These are phyloP conservation scores for Pseudopipra pipra DNA, from an alignment of 2,113 vertebrate genomes.

Conservation along the genomic window DNA sequence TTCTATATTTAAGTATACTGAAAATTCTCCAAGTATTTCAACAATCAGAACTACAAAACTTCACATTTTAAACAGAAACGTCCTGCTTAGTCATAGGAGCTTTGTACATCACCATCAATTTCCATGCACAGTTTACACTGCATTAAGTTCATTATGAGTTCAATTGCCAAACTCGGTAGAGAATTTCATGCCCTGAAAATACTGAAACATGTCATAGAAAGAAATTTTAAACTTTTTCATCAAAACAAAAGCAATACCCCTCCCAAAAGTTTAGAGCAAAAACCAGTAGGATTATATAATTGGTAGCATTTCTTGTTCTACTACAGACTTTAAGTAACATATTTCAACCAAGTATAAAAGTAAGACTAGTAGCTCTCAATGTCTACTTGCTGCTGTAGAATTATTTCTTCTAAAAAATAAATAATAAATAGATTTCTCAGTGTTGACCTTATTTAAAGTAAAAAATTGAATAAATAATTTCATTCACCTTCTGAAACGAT, in stretches of 20 bases:
- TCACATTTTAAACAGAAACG: neutral
- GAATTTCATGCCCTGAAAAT: conserved; percentile 73
- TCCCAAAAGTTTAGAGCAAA: neutral
- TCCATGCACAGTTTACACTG: conserved; percentile 47
- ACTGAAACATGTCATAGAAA: conserved; percentile 57
- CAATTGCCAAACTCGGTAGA: conserved; percentile 67
- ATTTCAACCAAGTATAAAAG: neutral
- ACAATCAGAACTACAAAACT: neutral
- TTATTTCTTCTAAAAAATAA: neutral
- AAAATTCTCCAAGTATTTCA: neutral
- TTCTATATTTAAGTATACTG: neutral
- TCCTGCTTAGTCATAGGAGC: conserved; percentile 59
- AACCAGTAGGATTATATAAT: rapidly evolving
- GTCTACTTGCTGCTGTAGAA: neutral
- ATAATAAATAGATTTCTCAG: neutral
- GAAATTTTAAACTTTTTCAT: conserved; percentile 42
- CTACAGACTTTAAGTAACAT: neutral
- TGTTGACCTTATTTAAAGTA: neutral
- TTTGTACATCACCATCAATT: conserved; percentile 62
- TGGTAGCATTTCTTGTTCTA: neutral
- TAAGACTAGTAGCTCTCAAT: neutral
- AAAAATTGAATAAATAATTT: neutral
- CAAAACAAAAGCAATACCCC: conserved; percentile 19
- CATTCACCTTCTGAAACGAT: neutral
- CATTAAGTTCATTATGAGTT: conserved; percentile 50